Evolutionary conservation across 2,797 vertebrate species (phyloP), one percentile per base, ranked within the genome.

Genomic region (Hemitrygon akajei): DNA sequence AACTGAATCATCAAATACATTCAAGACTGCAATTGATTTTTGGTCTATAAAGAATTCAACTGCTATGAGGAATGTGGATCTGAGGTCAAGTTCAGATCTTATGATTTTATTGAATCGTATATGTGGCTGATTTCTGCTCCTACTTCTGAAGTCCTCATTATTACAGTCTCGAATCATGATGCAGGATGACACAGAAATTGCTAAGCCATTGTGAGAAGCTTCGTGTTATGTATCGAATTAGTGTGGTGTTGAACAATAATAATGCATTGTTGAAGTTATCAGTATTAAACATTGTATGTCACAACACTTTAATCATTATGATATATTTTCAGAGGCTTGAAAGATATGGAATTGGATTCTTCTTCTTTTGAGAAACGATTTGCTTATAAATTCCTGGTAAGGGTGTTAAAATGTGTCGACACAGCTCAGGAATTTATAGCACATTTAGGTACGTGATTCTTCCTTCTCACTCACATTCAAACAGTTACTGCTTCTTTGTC

Each of bases 311-410:
- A 37, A 56, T 30, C 71, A n/a, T 37, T 80, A 20, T 69, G 63
- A 40, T 93, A 37, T 76, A 25, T 77, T 95, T 95, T 56, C 95
- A 99, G 99, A 94, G 98, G 98, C 76, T 89, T 98, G 94, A 98
- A 98, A 94, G 98, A 98, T 94, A 96, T 98, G 95, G 98, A 98
- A 47, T 96, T 98, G 95, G 98, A 99, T 95, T 98, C 99, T 2
- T 99, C 98, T 16, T 99, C 98, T 69, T 98, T 99, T 98, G 99
- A 99, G 95, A 99, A 98, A 96, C 98, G 99, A 94, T 99, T 99
- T 96, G 98, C 99, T 93, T 99, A 98, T 95, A 98, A 98, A 95
- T 99, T 99, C 96, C 96, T 99, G 95, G 99, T 98, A 97, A 99
- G 98, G 96, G 98, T 99, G 94, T 97, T 99, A 94, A 99, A 98